Evolutionary conservation across 2,888 invertebrate species (phyloP).

Genomic region (Cheilosia grossa): DNA sequence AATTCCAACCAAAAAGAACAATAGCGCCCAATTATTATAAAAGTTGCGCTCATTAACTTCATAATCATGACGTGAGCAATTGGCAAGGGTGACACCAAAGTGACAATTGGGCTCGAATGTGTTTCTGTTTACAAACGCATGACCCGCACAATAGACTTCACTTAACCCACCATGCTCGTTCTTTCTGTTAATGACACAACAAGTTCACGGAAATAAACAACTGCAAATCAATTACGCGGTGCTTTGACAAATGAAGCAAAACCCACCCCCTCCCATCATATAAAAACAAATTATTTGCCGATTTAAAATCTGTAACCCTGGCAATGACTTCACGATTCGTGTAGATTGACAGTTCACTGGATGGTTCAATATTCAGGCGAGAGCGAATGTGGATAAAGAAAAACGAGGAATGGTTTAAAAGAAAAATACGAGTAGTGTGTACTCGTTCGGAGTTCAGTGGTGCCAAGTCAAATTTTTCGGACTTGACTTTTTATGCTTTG

Average conservation of each 20-base stretch:
- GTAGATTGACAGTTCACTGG: slow-evolving; percentile 17
- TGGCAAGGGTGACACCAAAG: too few relatives aligned
- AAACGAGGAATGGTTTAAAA: neutral
- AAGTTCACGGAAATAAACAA: neutral
- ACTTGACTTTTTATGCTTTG: neutral
- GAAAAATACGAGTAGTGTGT: neutral
- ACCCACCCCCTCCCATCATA: too few relatives aligned
- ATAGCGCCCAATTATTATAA: too few relatives aligned
- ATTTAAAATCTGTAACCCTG: slow-evolving; percentile 52
- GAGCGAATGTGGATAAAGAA: neutral
- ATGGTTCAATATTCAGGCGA: neutral
- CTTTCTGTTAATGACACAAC: neutral
- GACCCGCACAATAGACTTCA: too few relatives aligned
- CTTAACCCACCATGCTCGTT: neutral
- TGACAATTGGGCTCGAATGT: too few relatives aligned
- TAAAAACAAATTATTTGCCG: neutral
- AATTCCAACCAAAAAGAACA: too few relatives aligned
- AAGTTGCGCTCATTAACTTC: too few relatives aligned
- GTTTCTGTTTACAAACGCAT: too few relatives aligned
- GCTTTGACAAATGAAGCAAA: neutral
- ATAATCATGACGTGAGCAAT: too few relatives aligned
- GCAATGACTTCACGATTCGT: slow-evolving; percentile 42
- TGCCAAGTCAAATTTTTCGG: slow-evolving; percentile 34
- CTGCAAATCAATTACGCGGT: slow-evolving; percentile 25
- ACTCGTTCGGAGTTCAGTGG: slow-evolving; percentile 45